A percentile compares a stretch with the other conserved stretches of the same genome.
phyloP scores from a whole-genome alignment of 2,888 invertebrate species.

The Leptopilina myrica region DNA sequence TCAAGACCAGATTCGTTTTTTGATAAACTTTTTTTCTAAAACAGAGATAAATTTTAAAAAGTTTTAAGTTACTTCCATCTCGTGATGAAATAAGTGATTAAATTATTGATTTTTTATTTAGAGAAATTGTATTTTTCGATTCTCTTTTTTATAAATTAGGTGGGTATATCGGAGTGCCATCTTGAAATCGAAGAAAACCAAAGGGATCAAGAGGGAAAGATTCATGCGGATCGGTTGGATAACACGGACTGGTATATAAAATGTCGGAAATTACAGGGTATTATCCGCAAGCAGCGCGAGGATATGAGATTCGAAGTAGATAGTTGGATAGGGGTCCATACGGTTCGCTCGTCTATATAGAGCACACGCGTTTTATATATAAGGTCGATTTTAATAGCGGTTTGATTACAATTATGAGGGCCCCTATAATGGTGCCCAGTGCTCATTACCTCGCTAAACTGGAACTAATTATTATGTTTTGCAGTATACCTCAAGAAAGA shows the following conservation, averaged over 20 bases:
- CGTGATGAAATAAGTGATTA: background rate
- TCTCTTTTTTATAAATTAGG: background rate
- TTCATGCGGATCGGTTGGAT: constrained; percentile 68
- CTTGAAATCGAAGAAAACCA: constrained; percentile 68
- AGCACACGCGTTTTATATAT: constrained; percentile 62
- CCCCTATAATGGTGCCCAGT: constrained; percentile 59
- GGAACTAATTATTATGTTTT: constrained; percentile 67
- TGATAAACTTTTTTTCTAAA: too few species aligned
- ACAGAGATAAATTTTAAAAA: too few species aligned
- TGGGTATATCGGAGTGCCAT: constrained; percentile 53
- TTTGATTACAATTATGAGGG: constrained; percentile 69
- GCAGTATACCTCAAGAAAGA: constrained; percentile 45
- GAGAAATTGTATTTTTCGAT: background rate
- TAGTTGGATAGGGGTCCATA: constrained; percentile 59
- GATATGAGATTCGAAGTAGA: constrained; percentile 70
- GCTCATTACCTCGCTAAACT: constrained; percentile 65
- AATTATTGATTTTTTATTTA: background rate
- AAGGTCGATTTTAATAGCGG: constrained; percentile 70
- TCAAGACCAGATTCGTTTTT: too few species aligned
- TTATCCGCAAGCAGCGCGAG: constrained; percentile 68
- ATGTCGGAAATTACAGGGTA: constrained; percentile 74
- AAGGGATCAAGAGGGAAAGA: constrained; percentile 64
- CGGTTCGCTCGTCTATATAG: constrained; percentile 48
- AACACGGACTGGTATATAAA: constrained; percentile 65
- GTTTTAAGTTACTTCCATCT: too few species aligned